Evolutionary conservation across 2,797 vertebrate genomes (phyloP), one percentile per base, ranked within the genome.

Genomic region (Mormyrus proboscirostris): DNA sequence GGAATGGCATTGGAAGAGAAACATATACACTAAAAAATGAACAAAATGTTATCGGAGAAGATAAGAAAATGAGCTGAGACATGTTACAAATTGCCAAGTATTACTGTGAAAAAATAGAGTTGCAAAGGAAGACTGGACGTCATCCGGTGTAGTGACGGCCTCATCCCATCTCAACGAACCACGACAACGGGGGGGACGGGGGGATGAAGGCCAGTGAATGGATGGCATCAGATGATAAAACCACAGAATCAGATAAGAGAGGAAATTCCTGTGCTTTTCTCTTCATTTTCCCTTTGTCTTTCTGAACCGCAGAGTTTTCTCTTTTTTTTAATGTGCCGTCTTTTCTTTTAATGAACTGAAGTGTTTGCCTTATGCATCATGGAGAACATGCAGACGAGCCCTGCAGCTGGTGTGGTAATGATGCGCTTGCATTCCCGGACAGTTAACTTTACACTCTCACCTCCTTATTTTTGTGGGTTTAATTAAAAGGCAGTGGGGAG

Each of bases 391-490:
- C 16, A 59, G 33, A 59, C 29, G 51, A n/a, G 49, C 9, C 47
- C 49, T 55, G 82, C 29, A 29, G 29, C 25, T 33, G 85, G 14
- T 2, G 29, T 59, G 29, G 22, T 87, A 62, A 87, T 87, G 51
- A 87, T 87, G 22, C 19, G 19, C 14, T 53, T 14, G 29, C 29
- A 87, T 87, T 59, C 86, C 19, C 33, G 51, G 51, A 87, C 22
- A 57, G 86, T 87, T 87, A 87, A 87, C 38, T 87, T 87, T 87
- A 87, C 38, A 19, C 86, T 59, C 33, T 87, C 29, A 57, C 51
- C 51, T 59, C 29, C 38, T 57, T 12, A 16, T 59, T 87, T 62
- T 22, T 44, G 86, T 41, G 41, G 19, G 53, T 41, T 59, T 87
- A 87, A 87, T 87, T 87, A 87, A 87, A 57, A 87, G 51, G 86